Evolutionary conservation across 2,888 invertebrate species (phyloP), one percentile per base, ranked within the genome.

Genomic region (Thecophora atra): DNA sequence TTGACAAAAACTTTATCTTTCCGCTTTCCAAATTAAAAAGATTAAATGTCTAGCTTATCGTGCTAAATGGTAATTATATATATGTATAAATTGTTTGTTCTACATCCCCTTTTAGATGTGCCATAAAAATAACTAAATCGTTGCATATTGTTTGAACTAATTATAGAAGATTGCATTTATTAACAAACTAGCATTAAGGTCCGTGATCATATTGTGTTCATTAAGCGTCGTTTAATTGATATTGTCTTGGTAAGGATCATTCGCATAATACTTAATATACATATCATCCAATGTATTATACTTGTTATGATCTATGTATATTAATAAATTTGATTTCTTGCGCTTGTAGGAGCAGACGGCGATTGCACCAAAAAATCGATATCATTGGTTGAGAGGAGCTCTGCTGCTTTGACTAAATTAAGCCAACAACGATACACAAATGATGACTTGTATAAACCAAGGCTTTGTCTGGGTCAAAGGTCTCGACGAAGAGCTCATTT

Each of bases 361-460:
- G 60, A 60, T 19, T 26, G 24, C 17, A 21, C n/a, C 8, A 63
- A 70, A 51, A 62, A 60, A 6, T 28, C 68, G 5, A 19, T 24
- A 17, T 56, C 60, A 69, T 19, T 70, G 42, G 24, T 17, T 52
- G 70, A 63, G 19, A 63, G 63, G 21, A 30, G 7, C n/a, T 51
- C 1, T 17, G 17, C 52, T 11, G 21, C 70, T 60, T 51, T 62
- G 30, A 69, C 72, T 71, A 83, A 83, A 73, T 70, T 80, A 37
- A 79, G 77, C 56, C 83, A 81, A 70, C 83, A 84, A 72, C 88
- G 91, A 74, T 92, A 92, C 81, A 89, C 90, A 72, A 91, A 89
- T 78, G 91, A 91, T 78, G 92, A 93, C 86, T 87, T 92, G 72
- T 93, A 92, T 83, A 92, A 92, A 82, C 92, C 92, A 69, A 87